phyloP scores from a whole-genome alignment of 2,888 invertebrate genomes.

The Sussaba pulchella region DNA sequence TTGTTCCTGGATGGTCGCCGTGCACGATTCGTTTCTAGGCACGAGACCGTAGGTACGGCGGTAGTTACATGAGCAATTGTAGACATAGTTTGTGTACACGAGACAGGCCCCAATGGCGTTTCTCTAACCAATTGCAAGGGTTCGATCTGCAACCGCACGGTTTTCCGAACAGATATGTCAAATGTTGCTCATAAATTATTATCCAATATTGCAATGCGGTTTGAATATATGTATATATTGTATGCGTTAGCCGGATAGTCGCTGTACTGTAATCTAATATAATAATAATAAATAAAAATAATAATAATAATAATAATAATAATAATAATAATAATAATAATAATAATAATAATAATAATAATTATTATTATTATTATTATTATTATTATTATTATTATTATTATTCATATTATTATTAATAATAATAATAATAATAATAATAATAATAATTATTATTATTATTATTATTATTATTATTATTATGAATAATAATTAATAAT shows the following conservation, averaged over 20 bases:
- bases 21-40: slow-evolving; percentile 62
- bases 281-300: slow-evolving; percentile 13
- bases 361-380: too few relatives aligned
- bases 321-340: too few relatives aligned
- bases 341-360: too few relatives aligned
- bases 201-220: slow-evolving; percentile 16
- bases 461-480: too few relatives aligned
- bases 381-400: too few relatives aligned
- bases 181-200: slow-evolving; percentile 59
- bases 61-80: slow-evolving; percentile 63
- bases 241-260: too few relatives aligned
- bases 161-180: slow-evolving; percentile 56
- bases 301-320: too few relatives aligned
- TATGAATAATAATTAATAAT: too few relatives aligned
- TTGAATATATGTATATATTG: slow-evolving; percentile 17
- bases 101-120: slow-evolving; percentile 46
- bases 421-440: too few relatives aligned
- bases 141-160: slow-evolving; percentile 35
- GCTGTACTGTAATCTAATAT: too few relatives aligned
- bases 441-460: too few relatives aligned
- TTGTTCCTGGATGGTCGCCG: slow-evolving; percentile 35
- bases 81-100: slow-evolving; percentile 55
- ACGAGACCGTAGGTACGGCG: slow-evolving; percentile 48
- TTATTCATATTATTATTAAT: too few relatives aligned
- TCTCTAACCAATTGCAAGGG: slow-evolving; percentile 57